Conservation (phyloP, 2,113 vertebrate species). For the Natator depressus region DNA sequence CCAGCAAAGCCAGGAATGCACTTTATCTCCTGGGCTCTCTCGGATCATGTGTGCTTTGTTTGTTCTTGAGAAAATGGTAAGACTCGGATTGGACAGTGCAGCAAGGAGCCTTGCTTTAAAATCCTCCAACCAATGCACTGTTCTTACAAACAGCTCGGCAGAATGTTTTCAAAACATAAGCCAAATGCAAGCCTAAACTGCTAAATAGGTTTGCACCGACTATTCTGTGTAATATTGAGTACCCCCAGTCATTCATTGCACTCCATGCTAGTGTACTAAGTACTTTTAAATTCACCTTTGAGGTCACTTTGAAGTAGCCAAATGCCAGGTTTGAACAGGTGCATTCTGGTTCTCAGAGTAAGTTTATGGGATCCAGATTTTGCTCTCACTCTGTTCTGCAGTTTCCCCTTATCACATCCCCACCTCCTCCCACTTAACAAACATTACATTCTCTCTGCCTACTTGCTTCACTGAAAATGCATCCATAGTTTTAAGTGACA, state of each 20-base stretch:
- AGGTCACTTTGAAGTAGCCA: conserved; percentile 60
- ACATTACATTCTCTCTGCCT: background rate
- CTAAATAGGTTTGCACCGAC: conserved; percentile 18
- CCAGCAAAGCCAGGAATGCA: background rate
- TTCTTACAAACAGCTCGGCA: conserved; percentile 5
- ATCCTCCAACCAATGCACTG: background rate
- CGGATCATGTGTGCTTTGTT: background rate
- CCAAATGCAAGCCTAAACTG: background rate
- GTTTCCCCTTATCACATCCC: background rate
- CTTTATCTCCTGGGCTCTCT: background rate
- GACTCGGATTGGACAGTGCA: background rate
- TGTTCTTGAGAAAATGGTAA: background rate
- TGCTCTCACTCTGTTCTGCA: rapidly evolving
- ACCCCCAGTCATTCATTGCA: background rate
- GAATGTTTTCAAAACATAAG: conserved; percentile 39
- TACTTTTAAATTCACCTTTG: conserved; percentile 39
- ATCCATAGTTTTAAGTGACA: background rate
- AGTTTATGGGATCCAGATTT: conserved; percentile 42
- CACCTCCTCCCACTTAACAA: background rate
- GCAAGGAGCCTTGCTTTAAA: conserved; percentile 3
- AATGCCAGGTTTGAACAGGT: conserved; percentile 52
- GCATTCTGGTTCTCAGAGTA: conserved; percentile 51
- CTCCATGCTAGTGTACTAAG: rapidly evolving
- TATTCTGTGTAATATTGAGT: background rate
- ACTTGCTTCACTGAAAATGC: background rate